Base-by-base conservation (phyloP, 2,888 invertebrate genomes). In the Hirtodrosophila confusa region DNA sequence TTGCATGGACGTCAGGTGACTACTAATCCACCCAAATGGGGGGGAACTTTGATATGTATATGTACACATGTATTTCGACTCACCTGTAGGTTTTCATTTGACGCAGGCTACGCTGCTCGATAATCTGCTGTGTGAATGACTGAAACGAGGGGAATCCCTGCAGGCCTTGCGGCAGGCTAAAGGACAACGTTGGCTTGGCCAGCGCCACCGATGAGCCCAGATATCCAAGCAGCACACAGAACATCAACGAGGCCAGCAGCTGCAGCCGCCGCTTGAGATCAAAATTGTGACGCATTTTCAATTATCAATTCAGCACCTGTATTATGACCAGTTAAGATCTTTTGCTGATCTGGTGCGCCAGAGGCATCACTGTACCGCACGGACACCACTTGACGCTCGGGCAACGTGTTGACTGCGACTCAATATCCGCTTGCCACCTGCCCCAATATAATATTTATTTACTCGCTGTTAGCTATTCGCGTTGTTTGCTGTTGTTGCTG, bases 21-120 rank as follows among this genome's bases (percentile, higher is more conserved):
- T 79, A 57, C 63, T 57, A 65, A 70, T 67, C 10, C 8, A 23
- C 0, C 9, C 33, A 4, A 12, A 11, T 27, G 11, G 27, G 27
- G 27, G 4, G 27, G 27, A 61, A 31, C 5, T 6, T 35, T n/a
- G 6, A 29, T 29, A 10, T 23, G 12, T 17, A 2, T 1, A 17
- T 17, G 12, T 17, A 2, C 1, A 17, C 2, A 17, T 17, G 17
- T 17, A 17, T 17, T 17, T 17, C 1, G 3, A 50, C 90, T 90
- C 68, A 92, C 92, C 92, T 92, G 75, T 92, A 92, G 1, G 83
- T 85, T 80, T 92, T 92, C 91, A 91, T 92, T 80, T 90, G 91
- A 9, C 88, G 79, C 37, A 85, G 69, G 67, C 88, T 89, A n/a
- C 91, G 86, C 69, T 90, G 90, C 62, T 90, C 91, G 56, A 92